These are phyloP conservation scores for Lethocerus indicus DNA, from an alignment of 1,140 invertebrate genomes.

Conservation along the genomic window DNA sequence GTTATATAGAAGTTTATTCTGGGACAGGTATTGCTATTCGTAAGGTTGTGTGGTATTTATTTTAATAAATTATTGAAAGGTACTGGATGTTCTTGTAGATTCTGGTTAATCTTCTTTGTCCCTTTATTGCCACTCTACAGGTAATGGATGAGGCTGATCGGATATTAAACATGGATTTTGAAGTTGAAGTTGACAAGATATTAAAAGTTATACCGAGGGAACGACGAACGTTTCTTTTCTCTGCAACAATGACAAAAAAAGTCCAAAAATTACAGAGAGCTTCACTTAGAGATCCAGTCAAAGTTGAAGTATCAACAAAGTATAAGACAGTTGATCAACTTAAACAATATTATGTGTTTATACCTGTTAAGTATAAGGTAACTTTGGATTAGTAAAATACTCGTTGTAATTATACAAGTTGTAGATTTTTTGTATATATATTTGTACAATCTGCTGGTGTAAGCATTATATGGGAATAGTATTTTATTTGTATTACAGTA, in stretches of 20 bases:
- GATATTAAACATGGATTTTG: slow-evolving; percentile 93
- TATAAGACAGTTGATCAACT: slow-evolving; percentile 97
- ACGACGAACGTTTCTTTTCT: slow-evolving; percentile 77
- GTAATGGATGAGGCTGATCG: slow-evolving; percentile 94
- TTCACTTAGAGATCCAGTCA: slow-evolving; percentile 79
- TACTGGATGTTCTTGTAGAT: not conserved
- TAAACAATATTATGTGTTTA: slow-evolving; percentile 89
- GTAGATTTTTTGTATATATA: no score
- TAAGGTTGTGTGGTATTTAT: no score
- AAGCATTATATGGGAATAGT: no score
- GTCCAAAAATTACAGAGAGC: slow-evolving; percentile 92
- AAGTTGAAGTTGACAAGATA: slow-evolving; percentile 92
- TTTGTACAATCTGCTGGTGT: no score
- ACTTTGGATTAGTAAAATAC: slow-evolving; percentile 3
- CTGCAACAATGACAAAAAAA: slow-evolving; percentile 98
- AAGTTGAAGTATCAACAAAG: slow-evolving; percentile 90
- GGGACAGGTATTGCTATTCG: no score
- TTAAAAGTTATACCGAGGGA: slow-evolving; percentile 78
- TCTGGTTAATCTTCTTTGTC: slow-evolving; percentile 2
- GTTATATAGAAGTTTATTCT: not conserved
- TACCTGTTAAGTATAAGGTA: slow-evolving; percentile 91
- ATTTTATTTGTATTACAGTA: slow-evolving; percentile 3
- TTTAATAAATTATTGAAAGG: no score
- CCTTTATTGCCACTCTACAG: slow-evolving; percentile 24
- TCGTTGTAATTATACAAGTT: no score